Percentiles rank a stretch among this genome's conserved stretches.
Conservation (phyloP, 2,113 vertebrate species). For the Tragelaphus scriptus region DNA sequence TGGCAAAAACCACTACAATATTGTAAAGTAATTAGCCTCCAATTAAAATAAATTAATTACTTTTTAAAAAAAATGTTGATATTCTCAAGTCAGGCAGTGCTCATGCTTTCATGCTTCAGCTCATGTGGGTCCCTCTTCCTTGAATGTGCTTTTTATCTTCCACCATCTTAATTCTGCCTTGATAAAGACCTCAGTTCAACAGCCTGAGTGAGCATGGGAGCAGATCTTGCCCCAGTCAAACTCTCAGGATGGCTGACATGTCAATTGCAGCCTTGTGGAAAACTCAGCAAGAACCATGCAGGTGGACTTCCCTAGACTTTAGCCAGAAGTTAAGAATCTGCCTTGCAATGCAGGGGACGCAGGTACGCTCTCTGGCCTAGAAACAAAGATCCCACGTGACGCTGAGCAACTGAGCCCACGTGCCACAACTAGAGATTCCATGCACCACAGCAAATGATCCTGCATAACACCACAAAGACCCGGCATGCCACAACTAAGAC, state of each 20-base stretch:
- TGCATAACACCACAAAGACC: background rate
- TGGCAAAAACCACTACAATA: background rate
- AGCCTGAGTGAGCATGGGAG: background rate
- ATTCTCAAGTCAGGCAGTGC: background rate
- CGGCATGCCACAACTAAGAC: background rate
- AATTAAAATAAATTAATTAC: background rate
- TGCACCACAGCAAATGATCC: background rate
- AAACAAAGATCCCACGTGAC: background rate
- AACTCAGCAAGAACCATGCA: background rate
- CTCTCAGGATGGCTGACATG: background rate
- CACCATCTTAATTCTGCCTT: background rate
- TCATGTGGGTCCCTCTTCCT: background rate
- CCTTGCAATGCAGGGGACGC: background rate
- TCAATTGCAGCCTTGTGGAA: background rate
- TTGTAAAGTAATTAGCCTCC: background rate
- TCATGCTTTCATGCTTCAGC: background rate
- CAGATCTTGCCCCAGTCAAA: background rate
- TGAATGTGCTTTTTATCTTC: background rate
- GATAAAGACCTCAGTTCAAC: background rate
- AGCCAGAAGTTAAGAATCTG: background rate
- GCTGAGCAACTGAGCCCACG: background rate
- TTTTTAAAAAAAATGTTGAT: background rate
- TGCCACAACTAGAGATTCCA: background rate
- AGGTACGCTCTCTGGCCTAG: background rate
- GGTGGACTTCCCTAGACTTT: background rate